Evolutionary conservation across 2,113 vertebrate species (phyloP).

Genomic region (Sporophila hypoxantha): DNA sequence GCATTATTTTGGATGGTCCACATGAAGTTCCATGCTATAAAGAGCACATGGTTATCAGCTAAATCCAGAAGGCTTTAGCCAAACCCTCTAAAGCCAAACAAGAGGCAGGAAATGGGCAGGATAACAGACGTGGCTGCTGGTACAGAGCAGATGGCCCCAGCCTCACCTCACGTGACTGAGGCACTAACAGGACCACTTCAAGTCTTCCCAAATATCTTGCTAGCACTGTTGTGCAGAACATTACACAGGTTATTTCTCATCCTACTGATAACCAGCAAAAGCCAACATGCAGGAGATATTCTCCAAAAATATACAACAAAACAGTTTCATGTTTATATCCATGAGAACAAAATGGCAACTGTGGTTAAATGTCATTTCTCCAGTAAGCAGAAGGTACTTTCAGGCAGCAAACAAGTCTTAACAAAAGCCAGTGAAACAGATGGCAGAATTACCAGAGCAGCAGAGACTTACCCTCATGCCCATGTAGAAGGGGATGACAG

Average conservation of each 20-base stretch:
- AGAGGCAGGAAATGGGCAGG: neutral
- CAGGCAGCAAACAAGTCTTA: neutral
- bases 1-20: neutral
- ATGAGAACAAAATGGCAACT: accelerated
- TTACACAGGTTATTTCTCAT: neutral
- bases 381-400: neutral
- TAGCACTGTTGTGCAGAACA: neutral
- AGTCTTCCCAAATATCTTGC: neutral
- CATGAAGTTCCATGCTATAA: neutral
- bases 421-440: neutral
- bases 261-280: neutral
- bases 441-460: neutral
- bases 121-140: neutral
- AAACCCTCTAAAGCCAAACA: neutral
- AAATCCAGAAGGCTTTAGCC: neutral
- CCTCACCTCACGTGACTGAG: neutral
- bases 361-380: neutral
- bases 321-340: neutral
- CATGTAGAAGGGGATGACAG: slow-evolving; percentile 98
- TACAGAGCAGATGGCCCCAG: neutral
- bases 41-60: neutral
- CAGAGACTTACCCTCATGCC: slow-evolving; percentile 88
- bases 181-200: neutral
- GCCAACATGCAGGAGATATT: neutral
- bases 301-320: neutral